Base-by-base conservation (phyloP, 2,113 vertebrate species). In the Zonotrichia leucophrys region DNA sequence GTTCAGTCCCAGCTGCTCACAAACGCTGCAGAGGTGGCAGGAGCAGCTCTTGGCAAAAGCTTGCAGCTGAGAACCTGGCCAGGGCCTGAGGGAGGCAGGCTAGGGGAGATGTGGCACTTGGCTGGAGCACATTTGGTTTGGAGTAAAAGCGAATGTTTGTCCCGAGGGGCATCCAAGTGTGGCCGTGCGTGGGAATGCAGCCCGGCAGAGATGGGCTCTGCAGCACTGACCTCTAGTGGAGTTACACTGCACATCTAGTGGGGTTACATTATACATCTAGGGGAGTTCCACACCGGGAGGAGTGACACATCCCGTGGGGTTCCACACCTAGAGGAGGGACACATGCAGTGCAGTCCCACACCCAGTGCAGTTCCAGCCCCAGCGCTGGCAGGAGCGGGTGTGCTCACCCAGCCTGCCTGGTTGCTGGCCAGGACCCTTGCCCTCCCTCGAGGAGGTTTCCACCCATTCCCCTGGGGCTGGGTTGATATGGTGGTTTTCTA, bases 151-250 rank as follows among this genome's bases (percentile, higher is more conserved):
- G 50, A 66, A 5, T 79, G 35, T 30, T 92, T 60, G 28, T 68
- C 58, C 66, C 31, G 25, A 15, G 4, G 35, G 58, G 21, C 44
- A 66, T 69, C 46, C n/a, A 39, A 13, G 41, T n/a, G 0, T 74
- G n/a, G 19, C 41, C 13, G 39, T 58, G 31, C 31, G 9, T 55
- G 35, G 15, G n/a, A 24, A 22, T 72, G 28, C 50, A 78, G 22
- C 13, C 39, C 28, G 42, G 76, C 39, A 58, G 60, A 30, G 18
- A 78, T 84, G 53, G 64, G 46, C 64, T 91, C 37, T 83, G 81
- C 47, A 3, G 41, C 89, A 95, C 91, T 97, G 97, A 97, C 97
- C 96, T 70, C 98, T 98, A 95, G 96, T 95, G 97, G 97, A n/a
- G 22, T 11, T 80, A 46, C 27, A 60, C 5, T 50, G 2, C 49